Percentiles rank a stretch among this genome's conserved stretches.
phyloP scores from a whole-genome alignment of 2,113 vertebrate species.

The Rousettus leschenaultii region DNA sequence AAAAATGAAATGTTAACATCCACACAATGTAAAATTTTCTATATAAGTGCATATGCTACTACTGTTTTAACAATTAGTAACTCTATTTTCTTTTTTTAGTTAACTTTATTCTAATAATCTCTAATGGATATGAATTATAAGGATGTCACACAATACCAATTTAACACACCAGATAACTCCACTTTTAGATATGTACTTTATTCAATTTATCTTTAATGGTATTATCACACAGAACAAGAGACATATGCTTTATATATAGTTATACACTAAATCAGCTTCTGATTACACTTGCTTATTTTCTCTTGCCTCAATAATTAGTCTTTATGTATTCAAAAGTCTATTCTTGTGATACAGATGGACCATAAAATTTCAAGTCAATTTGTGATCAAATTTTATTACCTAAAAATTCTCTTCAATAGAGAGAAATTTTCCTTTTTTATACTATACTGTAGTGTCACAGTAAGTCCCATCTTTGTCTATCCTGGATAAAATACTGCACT shows the following conservation, averaged over 20 bases:
- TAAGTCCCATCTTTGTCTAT: neutral
- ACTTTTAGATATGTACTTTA: neutral
- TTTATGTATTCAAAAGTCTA: constrained; percentile 5
- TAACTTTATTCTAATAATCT: neutral
- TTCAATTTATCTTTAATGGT: neutral
- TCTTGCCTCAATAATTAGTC: neutral
- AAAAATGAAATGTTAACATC: constrained; percentile 5
- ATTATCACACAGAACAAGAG: neutral
- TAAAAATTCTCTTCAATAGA: neutral
- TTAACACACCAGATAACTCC: neutral
- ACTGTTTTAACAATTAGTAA: neutral
- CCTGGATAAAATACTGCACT: neutral
- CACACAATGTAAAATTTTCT: neutral
- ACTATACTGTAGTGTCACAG: neutral
- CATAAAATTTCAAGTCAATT: neutral
- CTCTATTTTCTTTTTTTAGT: neutral
- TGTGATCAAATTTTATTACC: neutral
- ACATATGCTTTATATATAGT: neutral
- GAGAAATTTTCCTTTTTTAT: neutral
- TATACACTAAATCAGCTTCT: neutral
- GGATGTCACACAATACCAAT: neutral
- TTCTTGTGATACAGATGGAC: neutral
- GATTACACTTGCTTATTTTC: neutral
- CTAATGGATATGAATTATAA: neutral
- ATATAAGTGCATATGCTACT: neutral